phyloP scores from a whole-genome alignment of 2,797 vertebrate genomes.

The Leucoraja ocellata region DNA sequence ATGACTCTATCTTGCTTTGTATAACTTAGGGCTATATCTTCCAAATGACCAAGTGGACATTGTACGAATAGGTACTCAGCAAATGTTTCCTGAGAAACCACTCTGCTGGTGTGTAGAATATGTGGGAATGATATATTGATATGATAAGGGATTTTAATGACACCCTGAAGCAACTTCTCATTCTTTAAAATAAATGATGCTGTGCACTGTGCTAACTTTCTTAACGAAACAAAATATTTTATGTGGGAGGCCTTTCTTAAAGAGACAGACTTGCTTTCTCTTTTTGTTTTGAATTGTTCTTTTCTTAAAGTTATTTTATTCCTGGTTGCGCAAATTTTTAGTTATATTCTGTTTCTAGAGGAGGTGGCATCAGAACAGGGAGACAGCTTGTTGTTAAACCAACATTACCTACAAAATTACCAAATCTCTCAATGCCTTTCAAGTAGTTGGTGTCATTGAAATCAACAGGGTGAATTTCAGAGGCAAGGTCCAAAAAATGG shows the following conservation, averaged over 20 bases:
- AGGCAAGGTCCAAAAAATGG: too few species aligned
- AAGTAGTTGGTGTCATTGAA: not conserved
- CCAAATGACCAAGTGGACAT: not conserved
- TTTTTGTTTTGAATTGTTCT: not conserved
- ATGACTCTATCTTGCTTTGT: too few species aligned
- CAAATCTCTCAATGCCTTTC: not conserved
- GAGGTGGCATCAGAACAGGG: not conserved
- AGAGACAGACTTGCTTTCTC: not conserved
- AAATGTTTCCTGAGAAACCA: not conserved
- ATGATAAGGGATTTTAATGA: not conserved
- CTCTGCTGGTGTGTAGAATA: not conserved
- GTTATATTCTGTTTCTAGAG: not conserved
- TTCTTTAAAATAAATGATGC: constrained; percentile 6
- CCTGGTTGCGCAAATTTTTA: not conserved
- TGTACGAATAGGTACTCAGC: not conserved
- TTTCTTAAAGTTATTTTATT: not conserved
- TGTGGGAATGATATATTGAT: not conserved
- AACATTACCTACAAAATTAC: not conserved
- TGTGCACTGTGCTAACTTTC: not conserved
- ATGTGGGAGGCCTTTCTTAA: not conserved
- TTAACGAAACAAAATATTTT: not conserved
- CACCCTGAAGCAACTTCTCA: not conserved
- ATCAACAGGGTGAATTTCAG: too few species aligned
- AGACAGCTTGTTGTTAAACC: too few species aligned
- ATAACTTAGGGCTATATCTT: not conserved